Base-by-base conservation (phyloP, 2,888 invertebrate genomes). In the Andrena bicolor region DNA sequence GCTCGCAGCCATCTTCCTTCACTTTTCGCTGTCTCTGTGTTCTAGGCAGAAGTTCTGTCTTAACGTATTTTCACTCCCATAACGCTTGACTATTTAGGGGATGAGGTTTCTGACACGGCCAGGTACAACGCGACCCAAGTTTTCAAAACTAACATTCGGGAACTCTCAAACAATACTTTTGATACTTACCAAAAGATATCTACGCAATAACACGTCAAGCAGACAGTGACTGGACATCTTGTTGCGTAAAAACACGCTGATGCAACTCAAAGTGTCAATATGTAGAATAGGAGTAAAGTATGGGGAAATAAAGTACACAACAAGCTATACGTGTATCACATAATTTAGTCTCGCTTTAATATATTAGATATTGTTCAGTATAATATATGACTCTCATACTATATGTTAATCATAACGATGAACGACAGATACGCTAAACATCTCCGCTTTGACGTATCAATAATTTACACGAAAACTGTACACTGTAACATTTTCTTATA, bases 281-380 rank as follows among this genome's bases (percentile, higher is more conserved):
- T 23, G 5, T 7, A 30, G 51, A 69, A 51, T 8, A 28, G 35
- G 61, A 51, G 7, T 13, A 63, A 20, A 26, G 13, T 2, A 1
- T 41, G 58, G 48, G 7, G 13, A n/a, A 69, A 41, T 48, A 16
- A 72, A 58, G 16, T 56, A 16, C 61, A 64, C 10, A 10, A 71
- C n/a, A 66, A 20, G 16, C 53, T 51, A 35, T 70, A 66, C 61
- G 49, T 84, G 64, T 86, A 88, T 88, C 84, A 86, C 85, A 90
- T 90, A 90, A 90, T 90, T 90, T 90, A 89, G 84, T 90, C 74
- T 88, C 82, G 84, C 82, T 91, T 90, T 89, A 91, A 91, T 91
- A 91, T 91, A 91, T 91, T 91, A 91, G 89, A 90, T 89, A 90
- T 86, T 86, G 80, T 91, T 91, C 87, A 80, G 63, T 89, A 88